Percentiles rank a stretch among this genome's conserved stretches.
Evolutionary conservation across 2,113 vertebrate species (phyloP).

Genomic region (Serinus canaria): DNA sequence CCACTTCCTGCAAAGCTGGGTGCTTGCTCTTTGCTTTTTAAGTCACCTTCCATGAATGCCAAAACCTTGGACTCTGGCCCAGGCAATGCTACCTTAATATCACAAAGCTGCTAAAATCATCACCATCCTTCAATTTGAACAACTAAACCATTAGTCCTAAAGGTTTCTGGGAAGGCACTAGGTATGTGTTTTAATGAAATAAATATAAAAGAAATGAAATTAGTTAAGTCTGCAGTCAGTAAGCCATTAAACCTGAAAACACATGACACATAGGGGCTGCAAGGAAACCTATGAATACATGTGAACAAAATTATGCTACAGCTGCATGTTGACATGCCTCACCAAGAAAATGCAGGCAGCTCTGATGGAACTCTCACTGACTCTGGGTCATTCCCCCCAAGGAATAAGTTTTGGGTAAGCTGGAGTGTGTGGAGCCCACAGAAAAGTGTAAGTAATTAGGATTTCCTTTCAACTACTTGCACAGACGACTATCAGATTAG

Average conservation of each 20-base stretch:
- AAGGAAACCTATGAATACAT: background rate
- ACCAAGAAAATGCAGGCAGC: background rate
- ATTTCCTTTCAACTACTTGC: conserved; percentile 7
- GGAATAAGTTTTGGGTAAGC: background rate
- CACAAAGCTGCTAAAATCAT: background rate
- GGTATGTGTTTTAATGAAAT: background rate
- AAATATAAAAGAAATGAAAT: background rate
- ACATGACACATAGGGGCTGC: background rate
- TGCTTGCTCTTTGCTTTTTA: background rate
- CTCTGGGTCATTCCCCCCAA: background rate
- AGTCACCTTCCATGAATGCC: accelerated
- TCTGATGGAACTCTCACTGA: background rate
- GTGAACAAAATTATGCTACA: background rate
- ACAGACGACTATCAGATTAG: conserved; percentile 8
- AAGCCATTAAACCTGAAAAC: background rate
- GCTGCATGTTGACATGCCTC: accelerated
- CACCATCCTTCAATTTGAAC: background rate
- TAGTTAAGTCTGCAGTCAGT: accelerated
- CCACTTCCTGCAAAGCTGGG: background rate
- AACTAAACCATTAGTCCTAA: background rate
- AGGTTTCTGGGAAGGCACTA: background rate
- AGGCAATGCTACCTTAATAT: accelerated
- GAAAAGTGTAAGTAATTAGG: background rate
- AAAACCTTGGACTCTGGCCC: background rate
- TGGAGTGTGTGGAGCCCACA: background rate